These are phyloP conservation scores for Myotis lucifugus DNA, from an alignment of 2,113 vertebrate genomes.

Conservation along the genomic window DNA sequence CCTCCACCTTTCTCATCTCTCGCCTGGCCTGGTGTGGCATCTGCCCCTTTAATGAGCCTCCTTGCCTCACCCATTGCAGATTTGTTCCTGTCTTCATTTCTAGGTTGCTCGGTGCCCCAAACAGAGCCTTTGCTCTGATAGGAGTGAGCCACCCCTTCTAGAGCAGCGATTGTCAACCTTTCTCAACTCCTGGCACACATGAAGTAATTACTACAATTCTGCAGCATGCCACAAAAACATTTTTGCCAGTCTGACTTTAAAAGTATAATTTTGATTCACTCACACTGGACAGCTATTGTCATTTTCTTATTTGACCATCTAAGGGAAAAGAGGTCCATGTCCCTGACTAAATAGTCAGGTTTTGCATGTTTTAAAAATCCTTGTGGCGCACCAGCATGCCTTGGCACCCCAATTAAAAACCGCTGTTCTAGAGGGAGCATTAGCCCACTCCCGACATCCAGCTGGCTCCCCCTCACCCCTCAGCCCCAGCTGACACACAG, in stretches of 20 bases:
- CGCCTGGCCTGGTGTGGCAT: background rate
- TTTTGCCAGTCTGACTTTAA: background rate
- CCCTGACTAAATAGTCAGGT: background rate
- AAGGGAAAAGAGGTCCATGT: background rate
- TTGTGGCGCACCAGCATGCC: background rate
- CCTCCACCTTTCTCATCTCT: background rate
- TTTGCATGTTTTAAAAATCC: background rate
- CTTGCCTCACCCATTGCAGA: background rate
- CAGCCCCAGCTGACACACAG: accelerated
- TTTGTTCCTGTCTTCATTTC: background rate
- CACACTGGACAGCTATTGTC: background rate
- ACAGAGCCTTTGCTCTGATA: background rate
- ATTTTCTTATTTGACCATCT: background rate
- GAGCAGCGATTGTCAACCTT: background rate
- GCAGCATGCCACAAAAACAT: background rate
- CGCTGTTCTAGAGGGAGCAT: background rate
- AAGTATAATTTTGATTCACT: background rate
- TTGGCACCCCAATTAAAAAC: background rate
- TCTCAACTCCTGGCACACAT: background rate
- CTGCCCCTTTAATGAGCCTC: background rate
- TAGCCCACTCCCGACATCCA: background rate
- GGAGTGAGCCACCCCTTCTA: accelerated
- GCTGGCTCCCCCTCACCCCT: background rate
- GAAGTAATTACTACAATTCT: background rate
- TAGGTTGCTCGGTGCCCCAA: accelerated